phyloP scores from a whole-genome alignment of 2,888 invertebrate species.

The Conomelus anceps region DNA sequence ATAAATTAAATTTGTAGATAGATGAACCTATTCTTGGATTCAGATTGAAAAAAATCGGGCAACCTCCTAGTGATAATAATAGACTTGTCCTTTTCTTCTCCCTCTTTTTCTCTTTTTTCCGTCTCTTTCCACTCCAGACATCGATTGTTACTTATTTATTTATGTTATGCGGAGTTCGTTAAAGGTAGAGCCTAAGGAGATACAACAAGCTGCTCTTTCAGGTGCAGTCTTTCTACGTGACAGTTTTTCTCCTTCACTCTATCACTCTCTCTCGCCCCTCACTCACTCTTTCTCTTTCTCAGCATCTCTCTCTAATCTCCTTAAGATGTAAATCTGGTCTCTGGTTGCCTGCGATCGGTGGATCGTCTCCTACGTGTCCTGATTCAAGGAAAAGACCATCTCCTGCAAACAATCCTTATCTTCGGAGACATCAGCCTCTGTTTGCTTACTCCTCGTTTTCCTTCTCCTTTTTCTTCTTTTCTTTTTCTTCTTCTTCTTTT shows the following conservation, averaged over 20 bases:
- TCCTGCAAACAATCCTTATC: not conserved
- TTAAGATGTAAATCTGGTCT: not conserved
- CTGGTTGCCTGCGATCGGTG: too few species aligned
- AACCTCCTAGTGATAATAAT: too few species aligned
- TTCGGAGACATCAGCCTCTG: not conserved
- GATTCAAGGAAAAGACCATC: not conserved
- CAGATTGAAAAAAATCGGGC: too few species aligned
- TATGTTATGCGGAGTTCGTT: not conserved
- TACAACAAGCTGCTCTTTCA: too few species aligned
- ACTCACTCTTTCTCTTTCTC: not conserved
- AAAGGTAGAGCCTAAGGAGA: not conserved
- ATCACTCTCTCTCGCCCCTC: too few species aligned
- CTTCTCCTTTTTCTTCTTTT: too few species aligned
- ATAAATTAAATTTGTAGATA: too few species aligned
- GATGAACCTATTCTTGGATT: too few species aligned
- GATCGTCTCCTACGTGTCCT: not conserved
- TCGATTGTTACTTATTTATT: not conserved
- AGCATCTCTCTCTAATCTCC: not conserved
- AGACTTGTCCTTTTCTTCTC: not conserved
- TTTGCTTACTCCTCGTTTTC: not conserved
- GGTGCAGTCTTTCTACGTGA: not conserved
- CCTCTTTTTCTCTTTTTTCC: not conserved
- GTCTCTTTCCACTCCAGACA: not conserved
- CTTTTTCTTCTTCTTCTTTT: too few species aligned
- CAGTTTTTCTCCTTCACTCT: slow-evolving; percentile 9